Evolutionary conservation across 2,888 invertebrate genomes (phyloP).

Genomic region (Anthophora plumipes): DNA sequence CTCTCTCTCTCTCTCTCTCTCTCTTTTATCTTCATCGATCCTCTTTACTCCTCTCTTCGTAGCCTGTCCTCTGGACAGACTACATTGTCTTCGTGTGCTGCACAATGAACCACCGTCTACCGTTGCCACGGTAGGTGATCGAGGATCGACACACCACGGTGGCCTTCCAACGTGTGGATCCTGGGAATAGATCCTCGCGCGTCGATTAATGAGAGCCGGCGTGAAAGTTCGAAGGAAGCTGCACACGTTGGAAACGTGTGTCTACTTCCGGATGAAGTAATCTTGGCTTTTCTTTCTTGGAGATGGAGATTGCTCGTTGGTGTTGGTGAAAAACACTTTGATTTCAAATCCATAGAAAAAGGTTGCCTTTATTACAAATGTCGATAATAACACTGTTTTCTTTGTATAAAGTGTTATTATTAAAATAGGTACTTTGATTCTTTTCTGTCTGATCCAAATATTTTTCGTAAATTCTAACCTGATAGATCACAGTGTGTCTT

Average conservation of each 20-base stretch:
- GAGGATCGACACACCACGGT: conserved; percentile 42
- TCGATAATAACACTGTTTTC: no score
- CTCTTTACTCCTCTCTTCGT: conserved; percentile 10
- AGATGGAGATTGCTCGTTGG: no score
- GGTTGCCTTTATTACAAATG: no score
- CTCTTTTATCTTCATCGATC: not conserved
- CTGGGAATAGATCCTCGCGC: conserved; percentile 1
- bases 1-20: conserved; percentile 15
- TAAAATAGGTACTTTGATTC: no score
- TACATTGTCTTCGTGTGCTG: conserved; percentile 64
- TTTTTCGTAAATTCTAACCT: no score
- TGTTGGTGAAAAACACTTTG: no score
- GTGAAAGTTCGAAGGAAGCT: conserved; percentile 22
- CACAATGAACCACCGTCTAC: conserved; percentile 48
- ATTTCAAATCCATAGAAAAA: no score
- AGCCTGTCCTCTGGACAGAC: conserved; percentile 56
- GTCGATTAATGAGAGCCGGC: not conserved
- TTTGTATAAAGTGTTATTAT: no score
- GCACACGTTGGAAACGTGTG: not conserved
- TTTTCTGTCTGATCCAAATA: no score
- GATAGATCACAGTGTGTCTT: no score
- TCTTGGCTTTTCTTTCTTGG: no score
- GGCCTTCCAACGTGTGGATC: conserved; percentile 22
- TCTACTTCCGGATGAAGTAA: no score
- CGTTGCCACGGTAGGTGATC: conserved; percentile 42